Percentiles rank a stretch among this genome's conserved stretches.
Conservation (phyloP, 1,140 invertebrate species). For the Dufourea novaeangliae region DNA sequence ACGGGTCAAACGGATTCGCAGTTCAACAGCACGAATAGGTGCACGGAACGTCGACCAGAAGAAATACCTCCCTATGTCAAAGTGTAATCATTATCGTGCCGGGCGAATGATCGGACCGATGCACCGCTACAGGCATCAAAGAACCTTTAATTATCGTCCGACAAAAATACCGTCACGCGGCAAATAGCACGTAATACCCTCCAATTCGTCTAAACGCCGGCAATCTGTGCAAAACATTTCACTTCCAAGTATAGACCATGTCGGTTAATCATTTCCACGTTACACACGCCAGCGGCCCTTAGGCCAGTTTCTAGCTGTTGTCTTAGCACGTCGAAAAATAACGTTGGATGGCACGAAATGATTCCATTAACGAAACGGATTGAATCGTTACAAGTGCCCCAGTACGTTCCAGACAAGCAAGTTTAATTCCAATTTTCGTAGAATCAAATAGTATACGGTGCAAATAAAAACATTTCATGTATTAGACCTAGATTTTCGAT, state of each 20-base stretch:
- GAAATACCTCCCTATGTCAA: slow-evolving; percentile 12
- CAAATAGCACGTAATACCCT: slow-evolving; percentile 9
- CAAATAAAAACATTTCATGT: no score
- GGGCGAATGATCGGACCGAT: background rate
- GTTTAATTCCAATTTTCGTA: no score
- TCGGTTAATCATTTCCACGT: background rate
- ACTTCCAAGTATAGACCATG: slow-evolving; percentile 1
- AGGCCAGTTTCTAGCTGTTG: background rate
- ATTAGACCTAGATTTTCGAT: no score
- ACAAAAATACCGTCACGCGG: slow-evolving; percentile 1
- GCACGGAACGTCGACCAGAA: background rate
- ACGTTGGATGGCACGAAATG: background rate
- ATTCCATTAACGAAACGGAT: background rate
- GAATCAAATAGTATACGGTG: no score
- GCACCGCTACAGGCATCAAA: background rate
- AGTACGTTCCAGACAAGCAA: no score
- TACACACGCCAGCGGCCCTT: background rate
- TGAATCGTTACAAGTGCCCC: background rate
- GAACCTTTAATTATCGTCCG: slow-evolving; percentile 35
- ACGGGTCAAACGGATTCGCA: background rate
- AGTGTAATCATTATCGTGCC: slow-evolving; percentile 1
- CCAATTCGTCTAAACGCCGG: slow-evolving; percentile 20
- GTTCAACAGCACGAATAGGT: no score
- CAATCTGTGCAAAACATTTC: slow-evolving; percentile 10
- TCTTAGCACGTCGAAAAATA: background rate